Evolutionary conservation across 2,113 vertebrate species (phyloP), one percentile per base, ranked within the genome.

Genomic region (Cryptomyrus ogoouensis): DNA sequence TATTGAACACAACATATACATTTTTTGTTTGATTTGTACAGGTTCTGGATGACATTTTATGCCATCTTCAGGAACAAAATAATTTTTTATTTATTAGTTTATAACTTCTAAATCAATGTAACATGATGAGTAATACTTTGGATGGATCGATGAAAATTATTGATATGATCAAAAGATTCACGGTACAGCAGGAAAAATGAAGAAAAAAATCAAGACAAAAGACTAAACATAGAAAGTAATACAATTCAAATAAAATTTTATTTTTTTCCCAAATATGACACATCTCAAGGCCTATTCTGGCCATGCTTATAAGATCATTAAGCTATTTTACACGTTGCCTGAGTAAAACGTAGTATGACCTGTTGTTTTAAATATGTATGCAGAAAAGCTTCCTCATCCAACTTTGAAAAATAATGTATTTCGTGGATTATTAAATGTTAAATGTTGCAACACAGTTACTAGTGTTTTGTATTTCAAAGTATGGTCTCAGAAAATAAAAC

Each of bases 1-100:
- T 96, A 96, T 96, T 96, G 96, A 96, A 96, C 96, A 97, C 96
- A 97, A 96, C 96, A 97, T 96, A 96, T 97, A 97, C 96, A 97
- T 96, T 96, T 96, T 96, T 35, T 44, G 8, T 87, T 90, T 80
- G 27, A 90, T 96, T 97, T 97, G 96, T 97, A 97, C 96, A 97
- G 96, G 96, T 96, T 96, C 96, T 94, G 95, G 96, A 97, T 96
- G 96, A 96, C 96, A 97, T 96, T 95, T 96, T 95, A 96, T 96
- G 97, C 96, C 96, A 89, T 94, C 95, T 95, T 96, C 96, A 95
- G 96, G 95, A 96, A 95, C 94, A 94, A 93, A 90, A 91, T 89
- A 91, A 89, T 91, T 89, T 88, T 90, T 96, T 95, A 94, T 89
- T 95, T 90, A 83, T 42, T 42, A 31, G 19, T 58, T 90, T 66